Evolutionary conservation across 1,140 invertebrate species (phyloP), one percentile per base, ranked within the genome.

Genomic region (Battus philenor): DNA sequence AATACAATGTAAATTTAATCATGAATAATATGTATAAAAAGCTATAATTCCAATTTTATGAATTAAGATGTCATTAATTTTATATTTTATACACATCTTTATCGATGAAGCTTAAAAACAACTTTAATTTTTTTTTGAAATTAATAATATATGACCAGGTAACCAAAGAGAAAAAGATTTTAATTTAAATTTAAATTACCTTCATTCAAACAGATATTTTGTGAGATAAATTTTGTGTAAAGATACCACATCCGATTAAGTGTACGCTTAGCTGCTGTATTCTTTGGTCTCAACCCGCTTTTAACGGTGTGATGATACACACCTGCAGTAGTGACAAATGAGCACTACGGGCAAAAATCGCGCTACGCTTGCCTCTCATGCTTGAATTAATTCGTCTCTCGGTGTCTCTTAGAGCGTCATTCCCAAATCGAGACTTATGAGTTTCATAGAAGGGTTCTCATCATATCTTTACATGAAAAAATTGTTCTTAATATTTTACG

Each of bases 331-430:
- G 72, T 83, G 74, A 83, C 76, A 83, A 77, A 80, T 68, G 76
- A 83, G 79, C 71, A 71, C 68, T 71, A 66, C 53, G 55, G 50
- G 61, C 63, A 79, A 79, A 77, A 79, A 79, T 72, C 73, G 68
- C 63, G 56, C 22, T 58, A 38, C 61, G 62, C 56, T 57, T 60
- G 51, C 65, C 60, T 67, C 68, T 44, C 58, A 71, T 64, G 73
- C 60, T 68, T 74, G 69, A 79, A 83, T 83, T 83, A 83, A 83
- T 81, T 81, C 75, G 74, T 81, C 72, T 81, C 68, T 56, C 65
- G 71, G 63, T 83, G 75, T 81, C 80, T 78, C 76, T 79, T 75
- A 73, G 54, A 61, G 64, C 68, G 71, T 75, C 75, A 77, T 70
- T 60, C 58, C 50, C 31, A 30, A 29, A 44, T 48, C 36, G 46